phyloP scores from a whole-genome alignment of 2,888 invertebrate species.

The Orthosia gothica region DNA sequence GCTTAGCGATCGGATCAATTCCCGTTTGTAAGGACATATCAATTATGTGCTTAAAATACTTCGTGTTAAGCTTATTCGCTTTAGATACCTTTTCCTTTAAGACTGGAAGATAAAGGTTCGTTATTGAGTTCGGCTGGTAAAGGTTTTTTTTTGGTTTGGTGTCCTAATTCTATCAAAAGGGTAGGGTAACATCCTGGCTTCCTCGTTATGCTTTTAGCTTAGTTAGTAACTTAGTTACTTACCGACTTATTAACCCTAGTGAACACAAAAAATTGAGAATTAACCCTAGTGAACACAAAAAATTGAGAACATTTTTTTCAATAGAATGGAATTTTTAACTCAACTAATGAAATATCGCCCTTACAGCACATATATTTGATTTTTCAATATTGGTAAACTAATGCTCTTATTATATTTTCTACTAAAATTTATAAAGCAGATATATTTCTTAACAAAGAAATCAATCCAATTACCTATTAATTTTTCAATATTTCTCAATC shows the following conservation, averaged over 20 bases:
- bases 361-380: neutral
- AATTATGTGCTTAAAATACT: conserved; percentile 67
- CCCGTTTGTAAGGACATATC: conserved; percentile 59
- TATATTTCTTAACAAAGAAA: neutral
- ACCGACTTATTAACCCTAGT: neutral
- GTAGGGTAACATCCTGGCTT: neutral
- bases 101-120: conserved; percentile 34
- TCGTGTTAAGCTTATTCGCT: conserved; percentile 55
- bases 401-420: neutral
- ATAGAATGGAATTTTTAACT: too few species aligned
- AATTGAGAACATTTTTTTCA: too few species aligned
- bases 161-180: neutral
- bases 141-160: neutral
- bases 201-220: neutral
- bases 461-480: neutral
- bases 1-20: conserved; percentile 64
- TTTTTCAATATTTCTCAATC: conserved; percentile 10
- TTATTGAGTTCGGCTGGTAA: conserved; percentile 8
- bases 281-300: neutral
- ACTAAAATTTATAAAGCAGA: neutral
- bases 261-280: too few species aligned
- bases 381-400: neutral
- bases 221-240: neutral
- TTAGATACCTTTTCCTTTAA: conserved; percentile 47
- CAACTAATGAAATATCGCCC: too few species aligned